Conservation (phyloP, 2,888 invertebrate genomes). For the Habrosyne pyritoides region DNA sequence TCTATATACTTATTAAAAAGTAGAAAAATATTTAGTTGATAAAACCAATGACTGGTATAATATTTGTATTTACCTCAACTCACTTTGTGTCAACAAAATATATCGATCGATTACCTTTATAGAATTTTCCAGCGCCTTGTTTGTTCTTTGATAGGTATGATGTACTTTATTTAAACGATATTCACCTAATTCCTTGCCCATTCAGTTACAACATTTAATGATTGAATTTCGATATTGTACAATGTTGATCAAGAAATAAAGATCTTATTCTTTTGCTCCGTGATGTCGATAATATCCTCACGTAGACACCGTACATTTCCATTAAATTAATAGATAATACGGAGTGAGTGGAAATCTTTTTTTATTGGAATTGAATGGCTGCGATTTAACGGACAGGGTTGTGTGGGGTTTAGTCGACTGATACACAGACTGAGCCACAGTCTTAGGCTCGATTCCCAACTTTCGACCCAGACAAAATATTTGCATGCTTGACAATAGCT, state of each 20-base stretch:
- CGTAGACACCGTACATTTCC: background rate
- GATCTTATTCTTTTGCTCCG: too few species aligned
- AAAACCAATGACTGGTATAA: slow-evolving; percentile 22
- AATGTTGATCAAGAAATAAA: too few species aligned
- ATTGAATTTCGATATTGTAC: background rate
- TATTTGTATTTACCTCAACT: slow-evolving; percentile 28
- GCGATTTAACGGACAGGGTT: too few species aligned
- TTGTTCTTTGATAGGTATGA: slow-evolving; percentile 1
- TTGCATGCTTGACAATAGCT: too few species aligned
- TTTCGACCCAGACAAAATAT: too few species aligned
- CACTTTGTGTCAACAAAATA: slow-evolving; percentile 30
- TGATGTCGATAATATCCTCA: too few species aligned
- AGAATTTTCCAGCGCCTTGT: slow-evolving; percentile 38
- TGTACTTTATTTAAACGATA: background rate
- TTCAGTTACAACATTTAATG: background rate
- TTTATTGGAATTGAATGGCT: background rate
- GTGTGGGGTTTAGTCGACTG: too few species aligned
- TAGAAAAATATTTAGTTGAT: background rate
- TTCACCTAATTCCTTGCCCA: background rate
- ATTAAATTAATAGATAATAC: background rate
- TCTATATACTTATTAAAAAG: background rate
- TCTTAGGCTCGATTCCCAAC: too few species aligned
- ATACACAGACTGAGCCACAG: too few species aligned
- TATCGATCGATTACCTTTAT: slow-evolving; percentile 30
- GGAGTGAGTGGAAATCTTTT: background rate